phyloP scores from a whole-genome alignment of 2,113 vertebrate genomes.

The Stictonetta naevosa region DNA sequence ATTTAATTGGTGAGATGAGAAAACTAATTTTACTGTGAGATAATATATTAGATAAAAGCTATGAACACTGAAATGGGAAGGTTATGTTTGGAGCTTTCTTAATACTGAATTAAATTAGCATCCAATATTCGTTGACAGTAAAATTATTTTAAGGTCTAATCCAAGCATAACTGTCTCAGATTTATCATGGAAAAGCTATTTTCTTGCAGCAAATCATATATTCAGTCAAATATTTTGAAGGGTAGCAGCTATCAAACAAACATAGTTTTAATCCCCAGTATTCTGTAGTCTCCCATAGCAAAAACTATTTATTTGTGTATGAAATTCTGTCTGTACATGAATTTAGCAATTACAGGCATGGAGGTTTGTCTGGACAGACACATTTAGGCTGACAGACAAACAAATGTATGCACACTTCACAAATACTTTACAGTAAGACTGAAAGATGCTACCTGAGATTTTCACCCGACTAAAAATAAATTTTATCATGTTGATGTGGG shows the following conservation, averaged over 20 bases:
- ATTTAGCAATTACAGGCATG: background rate
- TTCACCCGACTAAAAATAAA: background rate
- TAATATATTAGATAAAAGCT: background rate
- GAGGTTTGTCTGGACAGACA: background rate
- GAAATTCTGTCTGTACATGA: background rate
- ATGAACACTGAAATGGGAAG: background rate
- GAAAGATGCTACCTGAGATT: background rate
- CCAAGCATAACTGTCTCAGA: background rate
- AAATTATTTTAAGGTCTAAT: background rate
- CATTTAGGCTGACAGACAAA: background rate
- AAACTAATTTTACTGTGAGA: conserved; percentile 15
- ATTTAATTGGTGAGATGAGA: background rate
- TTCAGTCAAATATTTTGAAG: background rate
- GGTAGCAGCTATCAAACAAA: background rate
- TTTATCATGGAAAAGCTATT: background rate
- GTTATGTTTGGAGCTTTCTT: background rate
- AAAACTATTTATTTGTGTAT: background rate
- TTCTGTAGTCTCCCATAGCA: background rate
- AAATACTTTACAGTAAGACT: background rate
- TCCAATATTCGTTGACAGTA: background rate
- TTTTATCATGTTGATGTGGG: background rate
- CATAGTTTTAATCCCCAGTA: background rate
- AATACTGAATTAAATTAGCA: background rate
- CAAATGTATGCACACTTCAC: background rate
- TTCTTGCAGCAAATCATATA: background rate